phyloP scores from a whole-genome alignment of 2,888 invertebrate species.

The Hypomecis atomaria region DNA sequence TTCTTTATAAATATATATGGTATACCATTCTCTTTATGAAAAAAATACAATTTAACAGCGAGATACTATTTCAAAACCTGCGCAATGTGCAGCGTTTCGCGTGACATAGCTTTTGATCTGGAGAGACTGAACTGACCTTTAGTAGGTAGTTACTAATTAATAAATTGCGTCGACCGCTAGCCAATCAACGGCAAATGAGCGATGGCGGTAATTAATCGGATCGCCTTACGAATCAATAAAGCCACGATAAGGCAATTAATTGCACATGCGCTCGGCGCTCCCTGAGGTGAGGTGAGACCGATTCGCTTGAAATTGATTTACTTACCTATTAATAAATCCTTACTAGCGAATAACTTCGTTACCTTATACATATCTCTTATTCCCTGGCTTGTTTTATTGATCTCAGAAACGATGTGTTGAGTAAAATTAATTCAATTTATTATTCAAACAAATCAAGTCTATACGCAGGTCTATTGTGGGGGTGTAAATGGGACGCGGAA shows the following conservation, averaged over 20 bases:
- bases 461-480: no score
- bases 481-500: no score
- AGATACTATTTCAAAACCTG: no score
- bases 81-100: no score
- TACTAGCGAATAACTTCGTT: slow-evolving; percentile 17
- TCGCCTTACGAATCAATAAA: slow-evolving; percentile 83
- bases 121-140: neutral
- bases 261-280: slow-evolving; percentile 69
- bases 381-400: no score
- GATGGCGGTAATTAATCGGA: slow-evolving; percentile 82
- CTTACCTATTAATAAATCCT: slow-evolving; percentile 34
- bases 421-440: no score
- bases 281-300: slow-evolving; percentile 61
- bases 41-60: no score
- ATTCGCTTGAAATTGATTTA: slow-evolving; percentile 51
- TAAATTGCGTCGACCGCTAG: slow-evolving; percentile 42
- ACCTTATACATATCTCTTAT: neutral
- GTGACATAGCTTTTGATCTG: neutral
- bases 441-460: no score
- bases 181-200: slow-evolving; percentile 80
- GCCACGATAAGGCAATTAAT: slow-evolving; percentile 82
- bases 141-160: slow-evolving; percentile 13
- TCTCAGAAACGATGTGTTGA: no score
- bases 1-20: no score
- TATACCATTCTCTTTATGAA: no score